Evolutionary conservation across 2,888 invertebrate genomes (phyloP).

Genomic region (Stenurella melanura): DNA sequence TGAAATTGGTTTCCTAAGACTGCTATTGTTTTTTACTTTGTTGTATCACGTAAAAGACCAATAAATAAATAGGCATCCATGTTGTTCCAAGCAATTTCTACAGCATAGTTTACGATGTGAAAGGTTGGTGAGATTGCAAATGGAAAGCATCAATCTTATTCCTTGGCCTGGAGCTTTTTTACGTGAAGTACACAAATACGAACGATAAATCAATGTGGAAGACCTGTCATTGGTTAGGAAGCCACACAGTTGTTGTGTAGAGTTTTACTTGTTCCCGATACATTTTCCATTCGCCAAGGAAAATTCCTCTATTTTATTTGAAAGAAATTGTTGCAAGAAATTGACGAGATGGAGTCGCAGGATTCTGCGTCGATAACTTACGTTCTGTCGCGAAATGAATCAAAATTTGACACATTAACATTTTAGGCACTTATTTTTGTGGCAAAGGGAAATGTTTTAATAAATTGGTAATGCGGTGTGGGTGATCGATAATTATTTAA

Average conservation of each 20-base stretch:
- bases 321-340: constrained; percentile 24
- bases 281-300: constrained; percentile 48
- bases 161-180: constrained; percentile 68
- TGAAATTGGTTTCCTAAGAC: not conserved
- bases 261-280: constrained; percentile 53
- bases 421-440: not conserved
- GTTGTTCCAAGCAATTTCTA: constrained; percentile 30
- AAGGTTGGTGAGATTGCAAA: constrained; percentile 64
- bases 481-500: too few relatives aligned
- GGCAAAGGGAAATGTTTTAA: too few relatives aligned
- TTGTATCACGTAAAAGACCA: constrained; percentile 25
- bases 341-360: constrained; percentile 9
- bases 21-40: not conserved
- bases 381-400: not conserved
- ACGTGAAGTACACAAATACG: constrained; percentile 71
- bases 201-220: constrained; percentile 72
- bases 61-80: constrained; percentile 37
- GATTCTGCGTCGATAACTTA: constrained; percentile 5
- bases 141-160: constrained; percentile 71
- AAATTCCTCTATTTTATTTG: constrained; percentile 38
- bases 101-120: constrained; percentile 43
- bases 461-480: not conserved
- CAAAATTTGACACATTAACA: constrained; percentile 5
- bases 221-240: constrained; percentile 70
- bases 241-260: constrained; percentile 61